Evolutionary conservation across 2,888 invertebrate genomes (phyloP).

Genomic region (Chelonus formosanus): DNA sequence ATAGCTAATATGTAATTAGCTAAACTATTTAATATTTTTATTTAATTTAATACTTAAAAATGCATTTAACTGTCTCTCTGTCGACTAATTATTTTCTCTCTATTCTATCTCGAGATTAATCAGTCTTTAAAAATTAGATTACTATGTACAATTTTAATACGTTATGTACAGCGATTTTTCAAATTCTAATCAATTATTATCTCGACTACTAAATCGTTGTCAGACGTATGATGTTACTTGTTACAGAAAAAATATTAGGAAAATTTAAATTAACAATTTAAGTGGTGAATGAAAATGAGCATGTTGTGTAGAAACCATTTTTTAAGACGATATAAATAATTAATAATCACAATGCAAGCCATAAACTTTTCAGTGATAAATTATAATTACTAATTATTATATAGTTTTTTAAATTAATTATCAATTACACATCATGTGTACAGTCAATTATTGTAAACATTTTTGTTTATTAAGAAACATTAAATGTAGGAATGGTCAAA

Average conservation of each 20-base stretch:
- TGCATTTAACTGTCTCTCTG: too few species aligned
- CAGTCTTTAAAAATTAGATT: neutral
- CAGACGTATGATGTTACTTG: slow-evolving; percentile 50
- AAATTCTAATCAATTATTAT: slow-evolving; percentile 6
- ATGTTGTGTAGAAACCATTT: slow-evolving; percentile 29
- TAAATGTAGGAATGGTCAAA: too few species aligned
- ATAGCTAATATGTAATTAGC: neutral
- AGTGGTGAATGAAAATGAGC: slow-evolving; percentile 15
- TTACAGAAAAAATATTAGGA: slow-evolving; percentile 44
- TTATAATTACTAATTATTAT: slow-evolving; percentile 3
- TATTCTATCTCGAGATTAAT: too few species aligned
- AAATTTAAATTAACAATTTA: slow-evolving; percentile 27
- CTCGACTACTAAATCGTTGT: slow-evolving; percentile 31
- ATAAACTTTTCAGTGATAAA: slow-evolving; percentile 3
- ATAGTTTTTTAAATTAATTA: neutral
- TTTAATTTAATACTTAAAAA: too few species aligned
- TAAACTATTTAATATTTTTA: neutral
- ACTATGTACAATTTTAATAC: neutral
- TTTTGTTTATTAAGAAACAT: too few species aligned
- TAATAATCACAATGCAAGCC: slow-evolving; percentile 3
- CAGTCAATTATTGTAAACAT: too few species aligned
- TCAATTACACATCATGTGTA: too few species aligned
- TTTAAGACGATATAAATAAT: slow-evolving; percentile 9
- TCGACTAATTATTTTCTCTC: too few species aligned
- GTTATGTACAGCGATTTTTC: neutral